These are phyloP conservation scores for Trichonephila clavipes DNA, from an alignment of 1,140 invertebrate species.

Conservation along the genomic window DNA sequence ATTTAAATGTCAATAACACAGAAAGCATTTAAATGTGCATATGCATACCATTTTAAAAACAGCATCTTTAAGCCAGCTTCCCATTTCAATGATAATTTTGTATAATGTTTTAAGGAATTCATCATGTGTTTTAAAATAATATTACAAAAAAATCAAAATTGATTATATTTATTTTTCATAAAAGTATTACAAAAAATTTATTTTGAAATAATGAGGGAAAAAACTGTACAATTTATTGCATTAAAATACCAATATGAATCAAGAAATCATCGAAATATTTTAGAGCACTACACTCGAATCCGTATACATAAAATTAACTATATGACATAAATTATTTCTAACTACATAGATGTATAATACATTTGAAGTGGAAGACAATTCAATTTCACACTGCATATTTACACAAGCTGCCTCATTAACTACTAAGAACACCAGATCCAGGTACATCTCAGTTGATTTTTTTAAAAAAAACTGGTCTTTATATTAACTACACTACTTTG, in stretches of 20 bases:
- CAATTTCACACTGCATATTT: background rate
- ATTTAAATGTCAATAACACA: too few relatives aligned
- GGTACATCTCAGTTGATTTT: background rate
- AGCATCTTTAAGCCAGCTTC: too few relatives aligned
- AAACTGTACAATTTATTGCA: slow-evolving; percentile 2
- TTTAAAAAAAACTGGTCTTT: background rate
- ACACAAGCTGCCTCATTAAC: slow-evolving; percentile 8
- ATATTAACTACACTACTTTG: background rate
- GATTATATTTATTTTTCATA: background rate
- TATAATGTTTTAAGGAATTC: background rate
- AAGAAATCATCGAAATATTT: slow-evolving; percentile 1
- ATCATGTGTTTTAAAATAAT: background rate
- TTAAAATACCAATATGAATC: background rate
- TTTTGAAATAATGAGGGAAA: background rate
- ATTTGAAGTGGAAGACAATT: background rate
- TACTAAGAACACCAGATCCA: background rate
- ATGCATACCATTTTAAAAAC: too few relatives aligned
- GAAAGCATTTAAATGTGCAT: too few relatives aligned
- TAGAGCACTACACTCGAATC: background rate
- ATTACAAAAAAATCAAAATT: background rate
- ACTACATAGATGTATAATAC: slow-evolving; percentile 14
- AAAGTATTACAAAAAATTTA: background rate
- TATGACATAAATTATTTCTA: background rate
- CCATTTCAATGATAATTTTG: background rate
- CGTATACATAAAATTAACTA: background rate